Evolutionary conservation across 2,113 vertebrate species (phyloP).

Genomic region (Hemibagrus wyckioides): DNA sequence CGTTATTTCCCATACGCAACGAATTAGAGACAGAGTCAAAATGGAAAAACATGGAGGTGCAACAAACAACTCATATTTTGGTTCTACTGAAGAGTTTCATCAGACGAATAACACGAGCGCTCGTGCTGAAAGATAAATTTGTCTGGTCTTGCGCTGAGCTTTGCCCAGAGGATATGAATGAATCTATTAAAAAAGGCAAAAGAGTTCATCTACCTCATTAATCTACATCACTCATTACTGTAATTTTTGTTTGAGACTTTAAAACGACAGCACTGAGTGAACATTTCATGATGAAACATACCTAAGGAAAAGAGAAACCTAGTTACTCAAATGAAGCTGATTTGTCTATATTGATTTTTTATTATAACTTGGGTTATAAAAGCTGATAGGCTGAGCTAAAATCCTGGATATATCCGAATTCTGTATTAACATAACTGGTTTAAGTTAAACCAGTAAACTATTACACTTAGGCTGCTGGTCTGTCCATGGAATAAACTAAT

Average conservation of each 20-base stretch:
- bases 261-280: neutral
- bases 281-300: neutral
- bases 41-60: neutral
- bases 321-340: neutral
- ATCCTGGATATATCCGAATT: neutral
- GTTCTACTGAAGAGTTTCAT: conserved; percentile 5
- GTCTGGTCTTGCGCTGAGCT: conserved; percentile 39
- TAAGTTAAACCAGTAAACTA: neutral
- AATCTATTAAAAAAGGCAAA: conserved; percentile 30
- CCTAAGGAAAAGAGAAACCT: neutral
- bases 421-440: neutral
- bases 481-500: neutral
- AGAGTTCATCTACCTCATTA: conserved; percentile 25
- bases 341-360: neutral
- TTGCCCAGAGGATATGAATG: conserved; percentile 28
- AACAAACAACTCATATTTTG: neutral
- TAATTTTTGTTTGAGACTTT: neutral
- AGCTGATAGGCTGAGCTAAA: neutral
- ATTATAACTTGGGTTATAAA: neutral
- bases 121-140: conserved; percentile 46
- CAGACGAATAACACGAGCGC: conserved; percentile 38
- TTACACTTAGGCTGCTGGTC: neutral
- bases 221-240: neutral
- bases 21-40: neutral
- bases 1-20: neutral